Base-by-base conservation (phyloP, 2,113 vertebrate genomes). In the Anthoscopus minutus region DNA sequence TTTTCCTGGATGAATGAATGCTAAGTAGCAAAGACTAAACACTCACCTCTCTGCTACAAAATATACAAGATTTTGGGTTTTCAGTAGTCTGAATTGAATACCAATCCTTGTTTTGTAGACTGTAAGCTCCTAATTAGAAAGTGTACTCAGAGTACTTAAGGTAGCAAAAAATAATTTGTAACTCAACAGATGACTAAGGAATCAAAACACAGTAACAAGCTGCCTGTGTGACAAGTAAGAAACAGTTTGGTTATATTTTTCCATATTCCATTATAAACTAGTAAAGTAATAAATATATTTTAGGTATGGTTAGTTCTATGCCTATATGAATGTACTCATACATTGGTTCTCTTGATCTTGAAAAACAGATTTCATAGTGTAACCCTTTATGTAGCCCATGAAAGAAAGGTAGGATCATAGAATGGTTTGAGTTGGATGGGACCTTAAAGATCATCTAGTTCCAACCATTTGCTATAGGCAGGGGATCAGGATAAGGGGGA, bases 21-120 rank as follows among this genome's bases (percentile, higher is more conserved):
- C 81, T 61, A 37, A 72, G 74, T 80, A 67, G 66, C 33, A n/a
- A 61, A 87, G 66, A 89, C 45, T 88, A 61, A 95, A 53, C 38
- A 87, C 27, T 10, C 17, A 47, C 35, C 58, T 93, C 84, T 83
- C n/a, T 15, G 50, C 31, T 17, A 21, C 38, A 6, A 80, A 70
- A 87, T 65, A 61, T 62, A 48, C 78, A 91, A 82, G 81, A 83
- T 82, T 88, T 60, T 91, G 50, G 45, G 62, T 64, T 82, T 92
- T 51, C 57, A 60, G 51, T 45, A 53, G 15, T 19, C 33, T 50
- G 37, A 72, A 42, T 7, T 66, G 73, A 57, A 66, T 72, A 78
- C 66, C 42, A 33, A 3, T 16, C 48, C 57, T 82, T 67, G 58
- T 62, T 79, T 56, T 35, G 53, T 57, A 72, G 62, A 38, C 60